Evolutionary conservation across 2,113 vertebrate genomes (phyloP), one percentile per base, ranked within the genome.

Genomic region (Carassius auratus): DNA sequence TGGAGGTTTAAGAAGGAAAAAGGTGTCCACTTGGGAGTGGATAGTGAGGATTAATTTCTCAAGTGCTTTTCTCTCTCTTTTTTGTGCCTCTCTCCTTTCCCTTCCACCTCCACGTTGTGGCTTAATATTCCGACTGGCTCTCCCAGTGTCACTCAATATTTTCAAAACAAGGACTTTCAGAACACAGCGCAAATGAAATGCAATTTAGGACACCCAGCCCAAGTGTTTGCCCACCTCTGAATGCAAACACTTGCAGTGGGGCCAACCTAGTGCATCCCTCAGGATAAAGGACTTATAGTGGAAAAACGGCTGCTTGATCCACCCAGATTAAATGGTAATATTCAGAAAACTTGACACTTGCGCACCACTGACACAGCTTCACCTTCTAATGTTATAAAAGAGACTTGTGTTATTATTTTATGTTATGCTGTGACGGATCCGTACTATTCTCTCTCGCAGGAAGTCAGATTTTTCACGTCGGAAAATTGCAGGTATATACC

Each of bases 151-250:
- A 92, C 91, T 93, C 92, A 90, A 89, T 92, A 92, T 93, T 94
- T 92, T 92, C 90, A 93, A 93, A 93, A 92, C 92, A 92, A 93
- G 94, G 92, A 93, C 93, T 93, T 92, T 94, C 93, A 92, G 93
- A 71, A 69, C 69, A 78, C 73, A 23, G 75, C 52, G 7, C 55
- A 73, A 81, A 36, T 76, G 36, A 80, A 74, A 76, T 86, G 76
- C 68, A 84, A 68, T 86, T 81, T 81, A 86, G 45, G 85, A 55
- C 73, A 55, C 15, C 87, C 89, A 86, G 64, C 7, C 30, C 23
- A 26, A 48, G 76, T 50, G 84, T 76, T 26, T 68, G 89, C 91
- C 88, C 87, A 90, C 10, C 48, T 36, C 45, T 36, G 89, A 92
- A 92, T 90, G 89, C 91, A 89, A 91, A 91, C 91, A 90, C 90